Evolutionary conservation across 2,888 invertebrate species (phyloP), one percentile per base, ranked within the genome.

Genomic region (Eristalis intricaria): DNA sequence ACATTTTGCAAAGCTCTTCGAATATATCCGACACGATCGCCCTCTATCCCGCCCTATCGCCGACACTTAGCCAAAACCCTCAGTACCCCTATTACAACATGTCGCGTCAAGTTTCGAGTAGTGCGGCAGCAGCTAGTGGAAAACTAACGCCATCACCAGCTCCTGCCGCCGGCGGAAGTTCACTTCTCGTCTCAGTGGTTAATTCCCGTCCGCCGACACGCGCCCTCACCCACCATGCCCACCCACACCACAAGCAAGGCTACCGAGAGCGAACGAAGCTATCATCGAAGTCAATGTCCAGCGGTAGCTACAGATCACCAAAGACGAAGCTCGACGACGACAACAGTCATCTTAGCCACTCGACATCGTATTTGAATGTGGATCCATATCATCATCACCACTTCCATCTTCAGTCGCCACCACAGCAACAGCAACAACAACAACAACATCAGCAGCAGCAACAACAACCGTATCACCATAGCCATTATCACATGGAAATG

Each of bases 251-350:
- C 56, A 86, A 86, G 29, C 88, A 77, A 22, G 10, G 89, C 68
- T 56, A 91, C 58, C 89, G 90, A 19, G 89, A 90, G 73, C 90
- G 92, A 5, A 89, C 90, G 23, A 93, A 92, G 84, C 90, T 93
- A 63, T 92, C 92, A 3, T 93, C 93, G 7, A 93, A 93, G 61
- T 93, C 93, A 2, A 92, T 93, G 92, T 92, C 90, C 19, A 83
- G 77, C 43, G 90, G 90, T 26, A 82, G 80, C 63, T 84, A 89
- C 68, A 68, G 78, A 60, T 38, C 73, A 66, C 74, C 4, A 88
- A 90, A 89, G 84, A 88, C 90, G 23, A 91, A 91, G 82, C 81
- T 90, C 7, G 90, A 91, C 43, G 89, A 90, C 22, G 90, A 91
- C 26, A 90, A 89, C 19, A 89, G 87, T n/a, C 91, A 92, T 85